Evolutionary conservation across 2,113 vertebrate genomes (phyloP).

Genomic region (Phalacrocorax aristotelis): DNA sequence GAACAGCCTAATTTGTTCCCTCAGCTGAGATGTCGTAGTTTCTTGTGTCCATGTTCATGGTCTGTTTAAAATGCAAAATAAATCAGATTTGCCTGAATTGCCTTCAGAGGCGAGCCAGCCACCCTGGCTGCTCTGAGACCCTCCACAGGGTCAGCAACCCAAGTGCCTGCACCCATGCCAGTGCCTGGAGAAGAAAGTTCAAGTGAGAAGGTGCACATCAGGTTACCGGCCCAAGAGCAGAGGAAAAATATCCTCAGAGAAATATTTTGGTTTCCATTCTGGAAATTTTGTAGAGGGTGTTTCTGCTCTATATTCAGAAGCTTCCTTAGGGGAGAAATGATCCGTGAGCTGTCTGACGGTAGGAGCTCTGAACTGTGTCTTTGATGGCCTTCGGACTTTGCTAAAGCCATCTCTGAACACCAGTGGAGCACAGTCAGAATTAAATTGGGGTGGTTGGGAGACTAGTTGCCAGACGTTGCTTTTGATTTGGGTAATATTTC

Average conservation of each 20-base stretch:
- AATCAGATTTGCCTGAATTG: not conserved
- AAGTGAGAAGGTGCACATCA: conserved; percentile 11
- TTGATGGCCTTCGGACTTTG: not conserved
- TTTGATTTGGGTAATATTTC: conserved; percentile 21
- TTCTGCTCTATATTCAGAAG: conserved; percentile 26
- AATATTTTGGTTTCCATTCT: conserved; percentile 60
- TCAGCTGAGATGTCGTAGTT: not conserved
- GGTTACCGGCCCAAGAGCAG: not conserved
- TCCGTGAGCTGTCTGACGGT: not conserved
- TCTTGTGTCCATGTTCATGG: not conserved
- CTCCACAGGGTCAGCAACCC: not conserved
- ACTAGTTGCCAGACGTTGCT: not conserved
- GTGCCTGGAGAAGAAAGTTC: not conserved
- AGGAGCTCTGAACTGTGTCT: not conserved
- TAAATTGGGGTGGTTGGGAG: not conserved
- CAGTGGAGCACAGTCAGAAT: not conserved
- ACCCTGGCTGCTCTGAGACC: not conserved
- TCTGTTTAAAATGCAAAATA: not conserved
- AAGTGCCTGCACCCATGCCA: rapidly evolving
- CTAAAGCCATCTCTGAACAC: not conserved
- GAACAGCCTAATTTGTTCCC: not conserved
- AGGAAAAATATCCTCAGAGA: conserved; percentile 35
- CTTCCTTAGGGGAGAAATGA: not conserved
- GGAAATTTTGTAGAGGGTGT: conserved; percentile 9
- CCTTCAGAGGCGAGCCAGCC: not conserved